Conservation (phyloP, 2,888 invertebrate species). For the Plagodis dolabraria region DNA sequence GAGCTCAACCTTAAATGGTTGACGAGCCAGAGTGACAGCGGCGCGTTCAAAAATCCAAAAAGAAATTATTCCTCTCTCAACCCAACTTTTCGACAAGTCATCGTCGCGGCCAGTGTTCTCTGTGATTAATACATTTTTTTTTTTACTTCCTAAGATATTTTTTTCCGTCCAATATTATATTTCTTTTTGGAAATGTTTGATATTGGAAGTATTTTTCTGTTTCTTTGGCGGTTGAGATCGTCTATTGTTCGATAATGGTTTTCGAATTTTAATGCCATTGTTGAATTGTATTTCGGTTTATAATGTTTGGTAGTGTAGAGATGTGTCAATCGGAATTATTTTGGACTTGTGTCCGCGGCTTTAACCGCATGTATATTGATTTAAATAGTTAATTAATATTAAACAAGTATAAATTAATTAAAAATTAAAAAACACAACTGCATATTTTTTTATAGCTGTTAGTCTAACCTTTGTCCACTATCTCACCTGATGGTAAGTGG, state of each 20-base stretch:
- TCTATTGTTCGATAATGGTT: constrained; percentile 38
- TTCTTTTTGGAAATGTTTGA: constrained; percentile 35
- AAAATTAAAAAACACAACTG: too few relatives aligned
- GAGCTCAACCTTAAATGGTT: constrained; percentile 42
- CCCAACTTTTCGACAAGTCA: constrained; percentile 73
- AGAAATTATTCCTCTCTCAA: constrained; percentile 54
- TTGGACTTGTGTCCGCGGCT: not conserved
- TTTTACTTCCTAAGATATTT: constrained; percentile 2
- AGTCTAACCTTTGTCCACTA: too few relatives aligned
- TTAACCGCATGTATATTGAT: too few relatives aligned
- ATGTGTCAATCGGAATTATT: constrained; percentile 18
- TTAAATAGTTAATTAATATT: too few relatives aligned
- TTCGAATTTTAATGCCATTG: constrained; percentile 23
- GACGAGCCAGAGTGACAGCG: constrained; percentile 56
- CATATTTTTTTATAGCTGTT: too few relatives aligned
- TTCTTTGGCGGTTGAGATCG: constrained; percentile 32
- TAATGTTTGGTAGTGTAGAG: constrained; percentile 20
- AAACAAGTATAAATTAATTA: too few relatives aligned
- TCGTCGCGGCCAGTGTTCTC: constrained; percentile 64
- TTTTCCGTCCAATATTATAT: constrained; percentile 31
- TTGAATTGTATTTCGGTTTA: constrained; percentile 22
- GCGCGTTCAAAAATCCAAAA: constrained; percentile 65
- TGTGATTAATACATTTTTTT: constrained; percentile 69
- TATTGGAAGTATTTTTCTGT: constrained; percentile 19
- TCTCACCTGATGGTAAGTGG: too few relatives aligned